Evolutionary conservation across 30 jellyfish, hydroid and myxozoan species (phyloP), one percentile per base, ranked within the genome.

Genomic region (Turritopsis dohrnii): DNA sequence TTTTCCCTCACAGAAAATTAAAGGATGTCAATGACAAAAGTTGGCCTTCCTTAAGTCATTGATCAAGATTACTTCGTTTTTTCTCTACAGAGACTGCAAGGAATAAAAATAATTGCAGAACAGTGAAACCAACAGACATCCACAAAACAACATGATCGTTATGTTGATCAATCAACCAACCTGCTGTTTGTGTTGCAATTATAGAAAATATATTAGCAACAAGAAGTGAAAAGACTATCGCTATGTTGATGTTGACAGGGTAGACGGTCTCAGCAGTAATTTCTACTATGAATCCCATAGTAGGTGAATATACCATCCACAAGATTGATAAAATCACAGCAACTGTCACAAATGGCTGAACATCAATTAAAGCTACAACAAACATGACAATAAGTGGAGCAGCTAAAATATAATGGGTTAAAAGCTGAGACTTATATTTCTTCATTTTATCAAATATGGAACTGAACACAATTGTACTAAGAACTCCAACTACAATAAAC

Each of bases 401-500:
- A 23, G 77, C 28, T 69, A 69, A 17, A 69, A 69, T 27, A 23
- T n/a, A 69, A n/a, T 69, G 77, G 30, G 19, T 27, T 9, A 69
- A 0, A 0, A 69, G 77, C 30, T 69, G 77, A 23, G 0, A n/a
- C 30, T 69, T 69, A 19, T 69, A 69, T 69, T 69, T 16, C 4
- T 69, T 23, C 9, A 8, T 69, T 69, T 69, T 69, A 69, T 69
- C 77, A n/a, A 69, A 69, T 27, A 69, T 23, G 17, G 30, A n/a
- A 27, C 77, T 69, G 30, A 69, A 69, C 77, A 69, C 28, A 69
- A 69, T 23, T n/a, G 77, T 69, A n/a, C 77, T 27, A 9, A 69
- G 28, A 19, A 27, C 77, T 7, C 77, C 30, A 69, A 23, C 28
- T 7, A 69, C 28, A 8, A 69, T 27, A 17, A 69, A 23, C 28